phyloP scores from a whole-genome alignment of 1,140 invertebrate genomes.

The Ostrea edulis region DNA sequence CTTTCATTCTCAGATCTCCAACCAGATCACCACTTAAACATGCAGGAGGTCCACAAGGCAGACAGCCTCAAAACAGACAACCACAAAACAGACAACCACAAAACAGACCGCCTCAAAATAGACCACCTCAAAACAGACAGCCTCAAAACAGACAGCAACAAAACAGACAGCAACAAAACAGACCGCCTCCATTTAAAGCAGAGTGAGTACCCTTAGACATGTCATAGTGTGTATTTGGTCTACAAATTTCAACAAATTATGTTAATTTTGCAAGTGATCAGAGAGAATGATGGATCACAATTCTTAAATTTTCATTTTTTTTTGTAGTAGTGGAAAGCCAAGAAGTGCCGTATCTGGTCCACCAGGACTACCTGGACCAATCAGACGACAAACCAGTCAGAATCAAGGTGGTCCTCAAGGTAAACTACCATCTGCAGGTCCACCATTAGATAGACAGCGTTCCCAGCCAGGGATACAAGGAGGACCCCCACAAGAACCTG shows the following conservation, averaged over 20 bases:
- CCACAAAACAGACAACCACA: background rate
- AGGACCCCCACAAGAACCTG: background rate
- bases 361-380: constrained; percentile 19
- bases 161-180: background rate
- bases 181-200: background rate
- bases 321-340: constrained; percentile 38
- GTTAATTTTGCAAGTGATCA: background rate
- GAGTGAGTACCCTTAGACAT: constrained; percentile 9
- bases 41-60: background rate
- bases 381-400: constrained; percentile 37
- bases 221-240: background rate
- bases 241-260: background rate
- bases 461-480: background rate
- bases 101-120: background rate
- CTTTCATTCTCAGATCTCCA: constrained; percentile 29
- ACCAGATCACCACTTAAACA: constrained; percentile 30
- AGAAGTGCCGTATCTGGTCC: constrained; percentile 35
- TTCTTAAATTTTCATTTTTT: background rate
- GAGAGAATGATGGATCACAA: background rate
- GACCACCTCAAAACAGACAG: constrained; percentile 2
- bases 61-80: background rate
- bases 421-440: constrained; percentile 33
- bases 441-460: constrained; percentile 22
- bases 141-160: background rate
- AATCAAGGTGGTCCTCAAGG: background rate